These are phyloP conservation scores for Gymnocephalus cernua DNA, from an alignment of 2,113 vertebrate genomes.

Conservation along the genomic window DNA sequence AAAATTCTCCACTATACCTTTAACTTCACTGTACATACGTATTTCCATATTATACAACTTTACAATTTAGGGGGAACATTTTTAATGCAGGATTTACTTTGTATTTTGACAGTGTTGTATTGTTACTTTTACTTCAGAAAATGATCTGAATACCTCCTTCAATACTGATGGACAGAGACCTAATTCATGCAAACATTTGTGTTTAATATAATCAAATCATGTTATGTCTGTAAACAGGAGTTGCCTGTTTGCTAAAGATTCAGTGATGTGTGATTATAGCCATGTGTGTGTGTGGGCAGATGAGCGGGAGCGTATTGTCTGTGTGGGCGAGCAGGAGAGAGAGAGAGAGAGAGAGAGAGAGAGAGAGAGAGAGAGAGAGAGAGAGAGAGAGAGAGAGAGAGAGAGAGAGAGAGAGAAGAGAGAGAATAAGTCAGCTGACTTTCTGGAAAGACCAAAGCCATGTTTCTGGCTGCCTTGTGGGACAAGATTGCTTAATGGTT, in stretches of 20 bases:
- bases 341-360: not conserved
- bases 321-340: not conserved
- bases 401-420: not conserved
- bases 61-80: not conserved
- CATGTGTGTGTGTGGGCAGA: not conserved
- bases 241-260: constrained; percentile 5
- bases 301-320: not conserved
- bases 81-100: too few species aligned
- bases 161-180: not conserved
- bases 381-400: not conserved
- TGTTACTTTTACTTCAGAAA: not conserved
- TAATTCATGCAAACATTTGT: not conserved
- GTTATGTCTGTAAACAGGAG: constrained; percentile 15
- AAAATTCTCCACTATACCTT: too few species aligned
- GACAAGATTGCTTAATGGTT: not conserved
- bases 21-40: not conserved
- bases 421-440: constrained; percentile 47
- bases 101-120: too few species aligned
- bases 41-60: not conserved
- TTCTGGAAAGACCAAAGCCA: constrained; percentile 17
- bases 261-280: not conserved
- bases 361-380: not conserved
- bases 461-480: not conserved
- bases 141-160: too few species aligned
- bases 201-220: not conserved